A percentile compares a stretch with the other conserved stretches of the same genome.
Evolutionary conservation across 2,113 vertebrate species (phyloP).

Genomic region (Dipodomys stephensi): DNA sequence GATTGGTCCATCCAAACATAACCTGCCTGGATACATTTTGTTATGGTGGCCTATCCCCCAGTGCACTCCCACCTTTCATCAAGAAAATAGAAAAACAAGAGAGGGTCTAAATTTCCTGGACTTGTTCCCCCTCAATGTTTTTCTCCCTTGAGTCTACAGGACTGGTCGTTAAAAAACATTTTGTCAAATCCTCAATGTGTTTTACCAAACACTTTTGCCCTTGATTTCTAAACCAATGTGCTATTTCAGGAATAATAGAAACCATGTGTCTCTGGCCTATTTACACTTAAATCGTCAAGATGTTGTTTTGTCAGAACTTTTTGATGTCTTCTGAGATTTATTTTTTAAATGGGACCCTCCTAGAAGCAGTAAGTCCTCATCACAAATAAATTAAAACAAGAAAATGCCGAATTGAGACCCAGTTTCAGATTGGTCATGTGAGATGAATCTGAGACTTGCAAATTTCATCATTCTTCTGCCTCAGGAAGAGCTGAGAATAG

Average conservation of each 20-base stretch:
- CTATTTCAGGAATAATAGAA: slow-evolving; percentile 79
- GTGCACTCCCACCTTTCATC: not conserved
- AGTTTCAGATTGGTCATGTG: not conserved
- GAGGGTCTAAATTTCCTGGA: not conserved
- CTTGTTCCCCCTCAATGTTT: not conserved
- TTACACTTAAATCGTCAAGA: slow-evolving; percentile 76
- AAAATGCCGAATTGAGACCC: slow-evolving; percentile 17
- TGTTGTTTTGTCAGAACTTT: slow-evolving; percentile 77
- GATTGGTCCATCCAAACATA: not conserved
- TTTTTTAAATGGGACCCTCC: slow-evolving; percentile 57
- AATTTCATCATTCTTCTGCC: slow-evolving; percentile 24
- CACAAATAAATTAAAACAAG: slow-evolving; percentile 74
- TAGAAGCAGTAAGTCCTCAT: slow-evolving; percentile 63
- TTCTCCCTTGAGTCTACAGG: slow-evolving; percentile 23
- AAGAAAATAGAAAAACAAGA: not conserved
- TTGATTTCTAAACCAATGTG: slow-evolving; percentile 79
- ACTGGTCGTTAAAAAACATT: slow-evolving; percentile 64
- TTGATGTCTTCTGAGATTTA: slow-evolving; percentile 70
- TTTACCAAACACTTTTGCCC: slow-evolving; percentile 80
- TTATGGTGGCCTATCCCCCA: not conserved
- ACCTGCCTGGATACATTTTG: not conserved
- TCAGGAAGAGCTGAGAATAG: slow-evolving; percentile 51
- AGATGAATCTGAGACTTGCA: slow-evolving; percentile 21
- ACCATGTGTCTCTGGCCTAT: slow-evolving; percentile 77
- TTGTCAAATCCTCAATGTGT: slow-evolving; percentile 72